phyloP scores from a whole-genome alignment of 2,888 invertebrate species.

The Ecdyonurus torrentis region DNA sequence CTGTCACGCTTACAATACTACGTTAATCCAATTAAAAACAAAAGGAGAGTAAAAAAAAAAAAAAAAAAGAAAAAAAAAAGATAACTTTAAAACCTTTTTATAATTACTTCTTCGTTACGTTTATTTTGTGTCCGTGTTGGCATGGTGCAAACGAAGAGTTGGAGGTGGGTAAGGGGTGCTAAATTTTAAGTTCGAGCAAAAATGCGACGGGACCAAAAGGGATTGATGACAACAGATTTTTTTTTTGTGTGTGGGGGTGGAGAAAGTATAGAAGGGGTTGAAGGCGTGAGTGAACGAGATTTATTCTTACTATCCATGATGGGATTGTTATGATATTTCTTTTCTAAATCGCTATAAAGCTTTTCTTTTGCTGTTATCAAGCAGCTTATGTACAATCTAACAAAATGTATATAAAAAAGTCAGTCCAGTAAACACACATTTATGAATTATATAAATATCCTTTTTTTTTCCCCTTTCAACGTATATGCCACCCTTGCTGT shows the following conservation, averaged over 20 bases:
- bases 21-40: constrained; percentile 5
- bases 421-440: neutral
- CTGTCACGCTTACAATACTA: neutral
- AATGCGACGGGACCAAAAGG: neutral
- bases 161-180: neutral
- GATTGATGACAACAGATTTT: neutral
- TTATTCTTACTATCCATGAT: no score
- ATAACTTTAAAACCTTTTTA: neutral
- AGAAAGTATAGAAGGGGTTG: no score
- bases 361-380: no score
- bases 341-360: no score
- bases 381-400: no score
- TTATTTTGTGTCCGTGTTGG: neutral
- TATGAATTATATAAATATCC: neutral
- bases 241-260: no score
- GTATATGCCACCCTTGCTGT: neutral
- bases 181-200: no score
- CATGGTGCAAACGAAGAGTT: neutral
- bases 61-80: neutral
- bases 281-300: no score
- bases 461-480: no score
- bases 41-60: neutral
- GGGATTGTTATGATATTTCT: no score
- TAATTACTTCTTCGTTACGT: constrained; percentile 1
- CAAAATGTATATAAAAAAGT: no score